These are phyloP conservation scores for Macrocentrus cingulum DNA, from an alignment of 1,140 invertebrate species.

Conservation along the genomic window DNA sequence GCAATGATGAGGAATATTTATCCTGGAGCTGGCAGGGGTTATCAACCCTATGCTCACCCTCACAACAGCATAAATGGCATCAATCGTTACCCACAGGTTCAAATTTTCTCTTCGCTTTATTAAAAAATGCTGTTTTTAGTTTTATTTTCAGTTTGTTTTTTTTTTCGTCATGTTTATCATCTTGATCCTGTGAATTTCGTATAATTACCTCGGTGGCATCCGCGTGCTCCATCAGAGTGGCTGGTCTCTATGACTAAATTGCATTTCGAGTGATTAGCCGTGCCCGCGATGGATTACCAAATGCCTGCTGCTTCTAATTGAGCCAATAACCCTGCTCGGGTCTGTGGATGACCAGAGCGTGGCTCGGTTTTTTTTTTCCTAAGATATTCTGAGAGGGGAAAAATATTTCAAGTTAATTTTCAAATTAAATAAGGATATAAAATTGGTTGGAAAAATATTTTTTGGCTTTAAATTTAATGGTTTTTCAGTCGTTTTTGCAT, in stretches of 20 bases:
- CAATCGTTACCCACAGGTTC: constrained; percentile 88
- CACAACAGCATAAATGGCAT: constrained; percentile 78
- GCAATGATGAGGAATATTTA: constrained; percentile 98
- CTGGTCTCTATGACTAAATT: constrained; percentile 55
- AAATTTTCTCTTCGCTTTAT: not conserved
- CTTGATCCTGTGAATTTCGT: constrained; percentile 5
- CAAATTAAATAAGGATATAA: too few species aligned
- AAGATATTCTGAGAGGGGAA: constrained; percentile 4
- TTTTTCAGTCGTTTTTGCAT: too few species aligned
- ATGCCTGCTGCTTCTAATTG: constrained; percentile 53
- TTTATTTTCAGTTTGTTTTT: too few species aligned
- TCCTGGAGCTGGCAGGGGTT: constrained; percentile 79
- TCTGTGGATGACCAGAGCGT: constrained; percentile 26
- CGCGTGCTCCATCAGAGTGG: constrained; percentile 22
- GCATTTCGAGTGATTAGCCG: constrained; percentile 56
- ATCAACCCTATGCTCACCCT: constrained; percentile 90
- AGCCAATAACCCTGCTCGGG: constrained; percentile 47
- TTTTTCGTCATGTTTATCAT: constrained; percentile 2
- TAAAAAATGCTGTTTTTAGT: too few species aligned
- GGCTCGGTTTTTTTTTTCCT: not conserved
- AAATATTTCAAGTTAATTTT: too few species aligned
- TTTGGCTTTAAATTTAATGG: too few species aligned
- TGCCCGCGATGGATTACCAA: constrained; percentile 52
- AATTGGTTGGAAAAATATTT: too few species aligned
- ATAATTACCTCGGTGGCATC: constrained; percentile 11